Percentiles rank a stretch among this genome's conserved stretches.
These are phyloP conservation scores for Chaetops frenatus DNA, from an alignment of 2,113 vertebrate species.

Conservation along the genomic window DNA sequence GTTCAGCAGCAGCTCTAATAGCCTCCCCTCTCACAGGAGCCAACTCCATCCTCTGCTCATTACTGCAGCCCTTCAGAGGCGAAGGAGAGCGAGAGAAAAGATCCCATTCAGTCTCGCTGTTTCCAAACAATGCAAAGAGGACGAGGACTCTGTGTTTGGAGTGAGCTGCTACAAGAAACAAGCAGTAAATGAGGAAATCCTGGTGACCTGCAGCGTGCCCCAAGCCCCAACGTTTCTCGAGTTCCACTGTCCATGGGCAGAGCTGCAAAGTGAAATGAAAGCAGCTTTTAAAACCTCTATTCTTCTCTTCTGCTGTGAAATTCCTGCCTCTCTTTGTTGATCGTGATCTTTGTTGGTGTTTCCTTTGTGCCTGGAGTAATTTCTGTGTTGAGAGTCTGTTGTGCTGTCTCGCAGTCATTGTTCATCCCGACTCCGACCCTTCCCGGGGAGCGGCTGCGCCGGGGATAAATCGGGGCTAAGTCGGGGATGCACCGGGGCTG, in stretches of 20 bases:
- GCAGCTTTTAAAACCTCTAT: constrained; percentile 44
- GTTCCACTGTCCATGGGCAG: not conserved
- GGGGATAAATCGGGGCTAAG: no score
- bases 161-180: constrained; percentile 46
- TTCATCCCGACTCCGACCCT: not conserved
- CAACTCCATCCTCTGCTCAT: constrained; percentile 51
- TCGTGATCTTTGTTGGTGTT: constrained; percentile 55
- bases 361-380: constrained; percentile 60
- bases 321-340: constrained; percentile 31
- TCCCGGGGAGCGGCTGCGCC: not conserved
- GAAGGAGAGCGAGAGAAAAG: not conserved
- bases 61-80: constrained; percentile 48
- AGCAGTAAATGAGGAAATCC: constrained; percentile 58
- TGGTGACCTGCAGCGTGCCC: constrained; percentile 18
- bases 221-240: constrained; percentile 23
- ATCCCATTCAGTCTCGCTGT: constrained; percentile 7
- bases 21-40: constrained; percentile 46
- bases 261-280: constrained; percentile 39
- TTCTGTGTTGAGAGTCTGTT: constrained; percentile 13
- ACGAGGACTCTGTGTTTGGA: constrained; percentile 40
- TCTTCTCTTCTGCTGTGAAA: constrained; percentile 42
- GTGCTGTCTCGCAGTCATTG: not conserved
- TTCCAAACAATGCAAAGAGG: constrained; percentile 61
- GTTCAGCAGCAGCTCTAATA: constrained; percentile 57
- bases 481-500: no score